Evolutionary conservation across 2,888 invertebrate genomes (phyloP).

Genomic region (Drosophila kanekoi): DNA sequence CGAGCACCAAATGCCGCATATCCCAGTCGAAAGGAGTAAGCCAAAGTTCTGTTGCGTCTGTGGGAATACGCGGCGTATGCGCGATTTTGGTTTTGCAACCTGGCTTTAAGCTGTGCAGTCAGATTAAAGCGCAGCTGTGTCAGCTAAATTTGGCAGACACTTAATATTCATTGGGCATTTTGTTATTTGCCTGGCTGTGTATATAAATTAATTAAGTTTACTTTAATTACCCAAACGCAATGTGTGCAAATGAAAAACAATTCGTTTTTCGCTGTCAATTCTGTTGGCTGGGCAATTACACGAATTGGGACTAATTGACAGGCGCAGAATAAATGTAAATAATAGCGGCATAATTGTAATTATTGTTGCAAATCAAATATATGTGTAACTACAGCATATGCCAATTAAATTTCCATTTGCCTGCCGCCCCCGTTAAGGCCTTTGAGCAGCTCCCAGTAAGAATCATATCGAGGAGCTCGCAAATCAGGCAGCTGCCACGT

Average conservation of each 20-base stretch:
- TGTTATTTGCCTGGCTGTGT: constrained; percentile 3
- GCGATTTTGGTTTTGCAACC: constrained; percentile 49
- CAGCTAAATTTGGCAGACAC: background rate
- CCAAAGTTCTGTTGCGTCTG: constrained; percentile 57
- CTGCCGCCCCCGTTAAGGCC: constrained; percentile 11
- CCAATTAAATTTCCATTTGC: constrained; percentile 75
- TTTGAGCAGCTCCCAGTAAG: background rate
- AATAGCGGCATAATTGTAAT: constrained; percentile 66
- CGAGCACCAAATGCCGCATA: constrained; percentile 59
- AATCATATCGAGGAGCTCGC: constrained; percentile 56
- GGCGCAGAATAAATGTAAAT: constrained; percentile 55
- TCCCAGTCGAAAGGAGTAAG: constrained; percentile 51
- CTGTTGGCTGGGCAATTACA: constrained; percentile 42
- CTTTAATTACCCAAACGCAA: constrained; percentile 12
- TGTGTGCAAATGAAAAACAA: background rate
- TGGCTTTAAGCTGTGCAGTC: constrained; percentile 16
- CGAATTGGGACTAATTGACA: constrained; percentile 65
- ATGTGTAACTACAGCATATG: constrained; percentile 59
- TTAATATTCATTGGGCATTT: constrained; percentile 3
- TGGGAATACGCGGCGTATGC: constrained; percentile 72
- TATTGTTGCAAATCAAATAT: constrained; percentile 52
- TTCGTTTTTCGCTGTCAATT: constrained; percentile 13
- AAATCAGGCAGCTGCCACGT: constrained; percentile 30
- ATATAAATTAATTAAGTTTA: constrained; percentile 18
- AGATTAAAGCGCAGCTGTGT: constrained; percentile 12